These are phyloP conservation scores for Psix sp. DNA, from an alignment of 1,140 invertebrate genomes.

Conservation along the genomic window DNA sequence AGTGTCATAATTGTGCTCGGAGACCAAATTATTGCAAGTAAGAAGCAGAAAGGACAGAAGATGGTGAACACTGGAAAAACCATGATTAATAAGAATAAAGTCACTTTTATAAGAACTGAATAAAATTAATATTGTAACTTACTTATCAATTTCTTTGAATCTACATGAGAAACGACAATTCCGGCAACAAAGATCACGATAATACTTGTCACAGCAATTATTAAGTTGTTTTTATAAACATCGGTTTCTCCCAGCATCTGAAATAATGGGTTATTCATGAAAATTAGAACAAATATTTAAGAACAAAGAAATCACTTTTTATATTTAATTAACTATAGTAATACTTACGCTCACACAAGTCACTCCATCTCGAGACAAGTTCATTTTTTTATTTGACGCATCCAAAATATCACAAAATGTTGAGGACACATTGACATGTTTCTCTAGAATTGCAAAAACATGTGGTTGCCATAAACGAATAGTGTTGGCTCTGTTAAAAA, in stretches of 20 bases:
- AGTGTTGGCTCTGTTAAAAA: conserved; percentile 75
- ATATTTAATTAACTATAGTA: background rate
- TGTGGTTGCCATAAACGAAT: conserved; percentile 80
- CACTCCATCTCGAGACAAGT: background rate
- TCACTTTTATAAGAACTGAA: too few relatives aligned
- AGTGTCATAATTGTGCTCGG: conserved; percentile 69
- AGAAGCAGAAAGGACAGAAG: conserved; percentile 28
- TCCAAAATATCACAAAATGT: conserved; percentile 70
- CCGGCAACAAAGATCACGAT: conserved; percentile 57
- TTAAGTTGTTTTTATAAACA: conserved; percentile 61
- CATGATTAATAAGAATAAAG: background rate
- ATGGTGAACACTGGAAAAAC: conserved; percentile 43
- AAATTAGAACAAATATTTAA: background rate
- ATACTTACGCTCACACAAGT: conserved; percentile 40
- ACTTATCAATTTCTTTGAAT: conserved; percentile 66
- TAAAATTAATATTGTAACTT: conserved; percentile 31
- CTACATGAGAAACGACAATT: conserved; percentile 58
- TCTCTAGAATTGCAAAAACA: conserved; percentile 78
- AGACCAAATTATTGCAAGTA: conserved; percentile 66
- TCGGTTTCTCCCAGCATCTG: conserved; percentile 53
- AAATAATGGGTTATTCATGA: conserved; percentile 5
- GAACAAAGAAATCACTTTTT: background rate
- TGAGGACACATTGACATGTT: conserved; percentile 34
- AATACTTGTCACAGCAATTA: conserved; percentile 52
- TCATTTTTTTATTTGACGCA: conserved; percentile 22